Percentiles rank a stretch among this genome's conserved stretches.
Evolutionary conservation across 2,113 vertebrate genomes (phyloP).

Genomic region (Pongo pygmaeus): DNA sequence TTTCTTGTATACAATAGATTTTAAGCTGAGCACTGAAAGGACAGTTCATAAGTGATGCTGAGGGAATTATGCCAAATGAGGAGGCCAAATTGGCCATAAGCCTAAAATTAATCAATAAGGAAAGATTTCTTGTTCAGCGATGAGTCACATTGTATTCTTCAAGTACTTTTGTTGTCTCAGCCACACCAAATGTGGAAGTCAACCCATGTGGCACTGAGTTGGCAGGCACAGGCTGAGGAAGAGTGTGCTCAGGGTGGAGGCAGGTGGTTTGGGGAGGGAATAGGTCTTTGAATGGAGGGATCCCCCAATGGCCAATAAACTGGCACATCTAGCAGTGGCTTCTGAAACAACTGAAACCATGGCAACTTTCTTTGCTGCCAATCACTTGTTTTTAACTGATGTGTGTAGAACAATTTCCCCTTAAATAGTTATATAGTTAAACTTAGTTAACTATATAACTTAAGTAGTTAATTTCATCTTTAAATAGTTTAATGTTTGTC

Average conservation of each 20-base stretch:
- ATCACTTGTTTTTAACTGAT: background rate
- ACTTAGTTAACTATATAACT: too few relatives aligned
- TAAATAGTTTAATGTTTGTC: too few relatives aligned
- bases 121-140: constrained; percentile 53
- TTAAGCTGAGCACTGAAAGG: constrained; percentile 68
- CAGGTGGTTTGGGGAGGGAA: background rate
- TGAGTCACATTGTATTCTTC: constrained; percentile 72
- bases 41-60: constrained; percentile 63
- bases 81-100: constrained; percentile 62
- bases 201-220: background rate
- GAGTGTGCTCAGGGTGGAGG: background rate
- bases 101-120: constrained; percentile 73
- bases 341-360: background rate
- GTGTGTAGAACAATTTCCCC: background rate
- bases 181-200: constrained; percentile 35
- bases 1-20: constrained; percentile 49
- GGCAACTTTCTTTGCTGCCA: background rate
- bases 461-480: too few relatives aligned
- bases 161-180: constrained; percentile 54
- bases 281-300: background rate
- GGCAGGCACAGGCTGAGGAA: background rate
- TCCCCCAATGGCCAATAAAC: background rate
- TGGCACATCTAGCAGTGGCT: background rate
- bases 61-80: constrained; percentile 53
- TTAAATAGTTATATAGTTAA: background rate